phyloP scores from a whole-genome alignment of 2,797 vertebrate genomes.

The Gambelia wislizenii region DNA sequence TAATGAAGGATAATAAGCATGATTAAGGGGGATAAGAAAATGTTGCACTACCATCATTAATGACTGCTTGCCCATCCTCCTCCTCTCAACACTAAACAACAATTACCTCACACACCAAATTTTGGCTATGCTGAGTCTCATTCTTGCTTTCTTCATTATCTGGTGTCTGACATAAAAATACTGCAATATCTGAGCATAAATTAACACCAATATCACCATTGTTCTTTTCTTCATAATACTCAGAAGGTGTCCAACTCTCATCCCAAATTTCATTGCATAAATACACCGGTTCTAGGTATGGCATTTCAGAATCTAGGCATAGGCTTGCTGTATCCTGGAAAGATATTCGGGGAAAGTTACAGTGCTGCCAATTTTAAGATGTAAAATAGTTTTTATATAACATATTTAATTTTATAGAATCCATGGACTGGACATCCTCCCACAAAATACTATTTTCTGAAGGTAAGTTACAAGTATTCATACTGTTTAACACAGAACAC shows the following conservation, averaged over 20 bases:
- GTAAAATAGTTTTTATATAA: slow-evolving; percentile 17
- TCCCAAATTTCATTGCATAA: slow-evolving; percentile 71
- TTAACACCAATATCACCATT: neutral
- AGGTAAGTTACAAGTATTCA: neutral
- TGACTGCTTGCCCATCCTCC: neutral
- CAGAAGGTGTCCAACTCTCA: slow-evolving; percentile 66
- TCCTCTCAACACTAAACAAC: neutral
- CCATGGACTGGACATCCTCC: neutral
- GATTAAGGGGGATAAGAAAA: neutral
- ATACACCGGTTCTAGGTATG: slow-evolving; percentile 69
- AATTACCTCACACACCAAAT: slow-evolving; percentile 57
- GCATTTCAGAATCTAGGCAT: slow-evolving; percentile 45
- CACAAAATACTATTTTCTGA: slow-evolving; percentile 7
- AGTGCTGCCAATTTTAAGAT: neutral
- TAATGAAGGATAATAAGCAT: neutral
- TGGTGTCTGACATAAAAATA: neutral
- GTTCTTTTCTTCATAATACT: slow-evolving; percentile 28
- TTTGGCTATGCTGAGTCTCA: slow-evolving; percentile 37
- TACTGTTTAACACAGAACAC: neutral
- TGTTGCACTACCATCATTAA: neutral
- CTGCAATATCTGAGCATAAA: neutral
- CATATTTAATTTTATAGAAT: neutral
- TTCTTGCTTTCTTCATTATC: slow-evolving; percentile 38
- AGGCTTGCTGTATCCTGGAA: slow-evolving; percentile 55
- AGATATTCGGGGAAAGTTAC: neutral